Evolutionary conservation across 2,888 invertebrate genomes (phyloP).

Genomic region (Marasmarcha lunaedactyla): DNA sequence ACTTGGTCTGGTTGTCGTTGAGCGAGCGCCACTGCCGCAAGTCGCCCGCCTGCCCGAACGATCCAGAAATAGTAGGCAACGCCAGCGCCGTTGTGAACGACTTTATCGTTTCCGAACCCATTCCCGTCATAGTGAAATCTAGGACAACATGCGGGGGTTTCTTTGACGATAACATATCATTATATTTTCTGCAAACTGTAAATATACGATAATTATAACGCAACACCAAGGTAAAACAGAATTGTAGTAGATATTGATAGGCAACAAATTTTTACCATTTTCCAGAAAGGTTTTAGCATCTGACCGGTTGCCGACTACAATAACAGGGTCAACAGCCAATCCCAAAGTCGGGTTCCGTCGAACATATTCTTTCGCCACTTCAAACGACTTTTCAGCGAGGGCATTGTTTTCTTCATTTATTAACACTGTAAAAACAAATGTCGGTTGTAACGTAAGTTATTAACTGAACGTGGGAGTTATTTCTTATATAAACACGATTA

Average conservation of each 20-base stretch:
- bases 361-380: constrained; percentile 78
- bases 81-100: constrained; percentile 84
- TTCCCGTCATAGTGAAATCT: constrained; percentile 85
- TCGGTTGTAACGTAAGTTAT: too few relatives aligned
- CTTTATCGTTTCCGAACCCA: constrained; percentile 87
- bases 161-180: constrained; percentile 72
- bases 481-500: constrained; percentile 2
- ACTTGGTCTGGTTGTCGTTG: constrained; percentile 76
- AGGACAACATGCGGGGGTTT: constrained; percentile 82
- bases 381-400: constrained; percentile 77
- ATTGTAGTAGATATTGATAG: too few relatives aligned
- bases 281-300: constrained; percentile 79
- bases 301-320: constrained; percentile 77
- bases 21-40: constrained; percentile 85
- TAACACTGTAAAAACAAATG: constrained; percentile 67
- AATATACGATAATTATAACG: too few relatives aligned
- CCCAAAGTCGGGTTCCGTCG: constrained; percentile 77
- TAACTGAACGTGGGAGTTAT: neutral
- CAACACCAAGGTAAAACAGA: constrained; percentile 2
- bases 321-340: constrained; percentile 71
- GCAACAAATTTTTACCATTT: constrained; percentile 78
- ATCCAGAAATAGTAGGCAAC: constrained; percentile 85
- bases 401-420: constrained; percentile 82
- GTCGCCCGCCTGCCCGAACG: constrained; percentile 88
- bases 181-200: constrained; percentile 80